Percentiles rank a stretch among this genome's conserved stretches.
phyloP scores from a whole-genome alignment of 2,113 vertebrate genomes.

The Percina caprodes region DNA sequence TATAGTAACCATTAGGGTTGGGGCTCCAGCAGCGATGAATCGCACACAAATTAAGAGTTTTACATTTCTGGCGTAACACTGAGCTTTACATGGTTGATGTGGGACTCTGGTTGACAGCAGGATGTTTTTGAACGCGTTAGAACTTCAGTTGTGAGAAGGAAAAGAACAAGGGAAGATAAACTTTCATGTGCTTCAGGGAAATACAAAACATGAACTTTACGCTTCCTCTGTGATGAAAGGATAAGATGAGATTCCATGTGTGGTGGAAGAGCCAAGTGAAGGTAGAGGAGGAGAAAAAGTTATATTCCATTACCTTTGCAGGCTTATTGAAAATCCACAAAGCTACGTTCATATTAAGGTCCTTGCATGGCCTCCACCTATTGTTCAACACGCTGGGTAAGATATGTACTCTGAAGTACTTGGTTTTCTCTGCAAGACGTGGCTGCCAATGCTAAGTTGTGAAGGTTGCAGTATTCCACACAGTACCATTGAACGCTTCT shows the following conservation, averaged over 20 bases:
- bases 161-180: slow-evolving; percentile 24
- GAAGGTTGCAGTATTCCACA: slow-evolving; percentile 2
- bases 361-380: neutral
- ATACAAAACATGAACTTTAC: slow-evolving; percentile 28
- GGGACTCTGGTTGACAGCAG: slow-evolving; percentile 21
- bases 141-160: slow-evolving; percentile 11
- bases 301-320: slow-evolving; percentile 3
- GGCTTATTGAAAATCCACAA: slow-evolving; percentile 30
- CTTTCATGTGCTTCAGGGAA: slow-evolving; percentile 24
- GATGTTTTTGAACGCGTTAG: slow-evolving; percentile 28
- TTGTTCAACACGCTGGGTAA: neutral
- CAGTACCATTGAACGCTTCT: slow-evolving; percentile 25
- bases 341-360: neutral
- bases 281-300: slow-evolving; percentile 11
- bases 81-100: slow-evolving; percentile 62
- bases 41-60: slow-evolving; percentile 17
- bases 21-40: slow-evolving; percentile 23
- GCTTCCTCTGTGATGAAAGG: slow-evolving; percentile 36
- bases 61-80: slow-evolving; percentile 15
- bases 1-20: slow-evolving; percentile 11
- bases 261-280: slow-evolving; percentile 7
- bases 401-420: slow-evolving; percentile 1
- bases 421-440: neutral
- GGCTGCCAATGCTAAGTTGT: neutral
- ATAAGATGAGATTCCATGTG: slow-evolving; percentile 24